phyloP scores from a whole-genome alignment of 2,888 invertebrate genomes.

The Nemoura dubitans region DNA sequence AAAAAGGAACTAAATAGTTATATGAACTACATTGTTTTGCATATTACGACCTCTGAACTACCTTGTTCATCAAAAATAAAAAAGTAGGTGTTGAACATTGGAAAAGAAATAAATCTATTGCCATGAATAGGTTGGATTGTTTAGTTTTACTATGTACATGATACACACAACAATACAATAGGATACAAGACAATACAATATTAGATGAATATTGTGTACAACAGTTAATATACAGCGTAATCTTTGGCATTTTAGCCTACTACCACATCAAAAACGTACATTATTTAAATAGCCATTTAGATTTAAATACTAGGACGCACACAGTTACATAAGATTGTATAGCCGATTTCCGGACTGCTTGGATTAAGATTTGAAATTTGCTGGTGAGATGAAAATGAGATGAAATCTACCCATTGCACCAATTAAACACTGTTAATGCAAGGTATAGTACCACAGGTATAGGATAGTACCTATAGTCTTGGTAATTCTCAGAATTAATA shows the following conservation, averaged over 20 bases:
- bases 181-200: not conserved
- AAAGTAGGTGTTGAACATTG: not conserved
- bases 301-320: not conserved
- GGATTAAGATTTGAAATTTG: not conserved
- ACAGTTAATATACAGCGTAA: conserved; percentile 27
- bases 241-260: conserved; percentile 40
- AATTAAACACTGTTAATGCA: too few relatives aligned
- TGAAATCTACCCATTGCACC: not conserved
- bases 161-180: not conserved
- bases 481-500: not conserved
- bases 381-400: not conserved
- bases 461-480: too few relatives aligned
- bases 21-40: too few relatives aligned
- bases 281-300: not conserved
- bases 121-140: not conserved
- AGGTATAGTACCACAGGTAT: too few relatives aligned
- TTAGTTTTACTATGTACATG: not conserved
- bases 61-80: too few relatives aligned
- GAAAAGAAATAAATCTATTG: not conserved
- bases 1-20: too few relatives aligned
- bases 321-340: not conserved
- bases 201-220: not conserved
- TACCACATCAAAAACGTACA: not conserved
- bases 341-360: not conserved
- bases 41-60: too few relatives aligned